Base-by-base conservation (phyloP, 2,113 vertebrate genomes). In the Patagioenas fasciata region DNA sequence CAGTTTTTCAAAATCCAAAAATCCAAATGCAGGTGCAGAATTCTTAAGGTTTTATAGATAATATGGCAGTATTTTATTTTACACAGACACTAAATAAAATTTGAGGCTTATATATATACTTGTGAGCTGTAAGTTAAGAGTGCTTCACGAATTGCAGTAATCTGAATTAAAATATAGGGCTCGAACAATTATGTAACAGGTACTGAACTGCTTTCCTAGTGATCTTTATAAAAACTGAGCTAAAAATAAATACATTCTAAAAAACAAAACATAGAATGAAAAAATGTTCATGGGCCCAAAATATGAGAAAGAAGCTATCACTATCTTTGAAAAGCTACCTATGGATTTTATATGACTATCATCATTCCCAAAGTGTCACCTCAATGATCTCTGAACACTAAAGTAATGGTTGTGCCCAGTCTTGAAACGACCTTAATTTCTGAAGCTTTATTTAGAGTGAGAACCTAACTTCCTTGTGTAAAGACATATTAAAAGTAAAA, bases 191-290 rank as follows among this genome's bases (percentile, higher is more conserved):
- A 80, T 8, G 8, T 88, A 90, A 88, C 12, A 69, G 34, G 4
- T 47, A 70, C 26, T 73, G 42, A 91, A 90, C 32, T 74, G 64
- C 47, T 16, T 86, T 74, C 60, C 32, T 50, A 73, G 50, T 42
- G 54, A 88, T 80, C 64, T 85, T 80, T 38, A 47, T 44, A 88
- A 93, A 88, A 93, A 58, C 2, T 3, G 36, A 17, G n/a, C 82
- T 96, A 88, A 93, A 97, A 93, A 83, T 70, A 73, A 69, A 92
- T 36, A 60, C 13, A 34, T n/a, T 28, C 72, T 29, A 72, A 42
- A 70, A 73, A 75, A 20, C 12, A 84, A 88, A 81, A 66, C 6
- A 38, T 24, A 77, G 34, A 87, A 80, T 8, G 24, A 50, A 61
- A 64, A 83, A 70, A 85, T 3, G 67, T 54, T 58, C 2, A 8